Evolutionary conservation across 1,140 invertebrate genomes (phyloP).

Genomic region (Drosophila athabasca): DNA sequence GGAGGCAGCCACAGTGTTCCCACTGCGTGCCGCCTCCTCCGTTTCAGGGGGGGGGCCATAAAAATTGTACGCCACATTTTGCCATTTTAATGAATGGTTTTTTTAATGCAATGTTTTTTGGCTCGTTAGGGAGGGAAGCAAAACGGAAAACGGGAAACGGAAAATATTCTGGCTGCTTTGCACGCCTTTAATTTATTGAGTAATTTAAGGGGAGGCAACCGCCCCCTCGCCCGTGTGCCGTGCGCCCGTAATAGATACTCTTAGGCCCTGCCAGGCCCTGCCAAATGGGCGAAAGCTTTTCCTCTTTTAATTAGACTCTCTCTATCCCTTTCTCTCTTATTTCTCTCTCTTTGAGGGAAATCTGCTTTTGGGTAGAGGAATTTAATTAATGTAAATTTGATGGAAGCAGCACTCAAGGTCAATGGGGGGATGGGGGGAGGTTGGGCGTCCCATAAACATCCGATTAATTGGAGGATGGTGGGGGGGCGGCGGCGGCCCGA

Average conservation of each 20-base stretch:
- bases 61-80: slow-evolving; percentile 73
- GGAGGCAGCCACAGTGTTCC: too few species aligned
- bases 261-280: slow-evolving; percentile 40
- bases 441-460: slow-evolving; percentile 35
- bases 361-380: slow-evolving; percentile 25
- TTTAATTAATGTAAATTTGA: slow-evolving; percentile 73
- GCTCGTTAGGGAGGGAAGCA: slow-evolving; percentile 55
- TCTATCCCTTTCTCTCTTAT: neutral
- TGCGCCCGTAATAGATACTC: slow-evolving; percentile 66
- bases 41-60: slow-evolving; percentile 47
- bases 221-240: too few species aligned
- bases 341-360: slow-evolving; percentile 13
- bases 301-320: slow-evolving; percentile 36
- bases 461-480: slow-evolving; percentile 48
- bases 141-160: neutral
- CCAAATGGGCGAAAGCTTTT: slow-evolving; percentile 52
- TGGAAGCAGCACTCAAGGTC: slow-evolving; percentile 40
- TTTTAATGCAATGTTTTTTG: slow-evolving; percentile 79
- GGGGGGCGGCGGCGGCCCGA: slow-evolving; percentile 1
- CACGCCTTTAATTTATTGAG: slow-evolving; percentile 71
- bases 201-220: slow-evolving; percentile 51
- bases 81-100: slow-evolving; percentile 81
- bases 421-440: neutral
- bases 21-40: neutral
- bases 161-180: slow-evolving; percentile 21